Percentiles rank a stretch among this genome's conserved stretches.
Evolutionary conservation across 2,113 vertebrate genomes (phyloP).

Genomic region (Casuarius casuarius): DNA sequence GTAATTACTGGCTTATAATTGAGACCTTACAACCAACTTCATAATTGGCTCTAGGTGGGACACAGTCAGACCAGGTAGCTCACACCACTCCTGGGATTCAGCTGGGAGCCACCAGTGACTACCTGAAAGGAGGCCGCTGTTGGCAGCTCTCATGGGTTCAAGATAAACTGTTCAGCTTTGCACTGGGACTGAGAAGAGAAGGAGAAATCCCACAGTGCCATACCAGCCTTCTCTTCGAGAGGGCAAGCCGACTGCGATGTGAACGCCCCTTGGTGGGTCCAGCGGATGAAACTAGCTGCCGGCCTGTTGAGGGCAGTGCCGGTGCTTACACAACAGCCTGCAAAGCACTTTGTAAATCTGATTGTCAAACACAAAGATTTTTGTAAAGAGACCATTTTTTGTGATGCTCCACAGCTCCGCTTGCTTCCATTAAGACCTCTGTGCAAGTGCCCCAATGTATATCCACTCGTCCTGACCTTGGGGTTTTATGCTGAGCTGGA

Average conservation of each 20-base stretch:
- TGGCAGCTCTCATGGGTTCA: not conserved
- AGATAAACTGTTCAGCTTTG: rapidly evolving
- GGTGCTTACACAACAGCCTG: rapidly evolving
- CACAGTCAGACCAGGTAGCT: not conserved
- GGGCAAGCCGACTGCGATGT: rapidly evolving
- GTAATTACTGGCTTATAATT: not conserved
- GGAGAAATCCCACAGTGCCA: not conserved
- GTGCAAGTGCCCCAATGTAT: not conserved
- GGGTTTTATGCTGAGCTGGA: not conserved
- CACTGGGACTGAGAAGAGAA: not conserved
- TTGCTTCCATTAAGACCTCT: not conserved
- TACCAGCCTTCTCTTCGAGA: not conserved
- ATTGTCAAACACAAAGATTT: not conserved
- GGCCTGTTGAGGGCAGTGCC: not conserved
- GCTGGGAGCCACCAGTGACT: not conserved
- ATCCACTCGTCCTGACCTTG: too few species aligned
- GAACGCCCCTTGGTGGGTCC: not conserved
- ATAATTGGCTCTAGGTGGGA: not conserved
- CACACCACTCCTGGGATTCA: not conserved
- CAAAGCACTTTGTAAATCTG: not conserved
- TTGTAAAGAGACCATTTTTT: not conserved
- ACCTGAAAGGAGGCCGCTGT: not conserved
- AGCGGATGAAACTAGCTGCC: not conserved
- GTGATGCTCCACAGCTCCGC: too few species aligned
- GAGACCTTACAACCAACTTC: not conserved